These are phyloP conservation scores for Calephelis nemesis DNA, from an alignment of 1,140 invertebrate genomes.

Conservation along the genomic window DNA sequence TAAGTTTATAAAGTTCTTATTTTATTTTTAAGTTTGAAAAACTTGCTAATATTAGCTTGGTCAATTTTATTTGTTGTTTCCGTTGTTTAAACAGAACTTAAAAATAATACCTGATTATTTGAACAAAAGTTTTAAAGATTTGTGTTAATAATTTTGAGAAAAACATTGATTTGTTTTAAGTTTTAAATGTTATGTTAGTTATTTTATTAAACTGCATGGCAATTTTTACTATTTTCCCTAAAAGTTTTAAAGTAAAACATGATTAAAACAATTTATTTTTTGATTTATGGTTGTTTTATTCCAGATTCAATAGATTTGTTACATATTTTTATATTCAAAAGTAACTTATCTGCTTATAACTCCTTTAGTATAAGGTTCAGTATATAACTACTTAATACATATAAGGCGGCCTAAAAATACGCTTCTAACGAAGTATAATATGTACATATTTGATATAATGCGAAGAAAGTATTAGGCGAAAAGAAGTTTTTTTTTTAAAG, in stretches of 20 bases:
- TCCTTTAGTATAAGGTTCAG: too few species aligned
- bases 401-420: too few species aligned
- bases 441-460: conserved; percentile 26
- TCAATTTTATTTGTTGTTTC: conserved; percentile 16
- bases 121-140: conserved; percentile 1
- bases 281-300: too few species aligned
- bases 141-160: conserved; percentile 7
- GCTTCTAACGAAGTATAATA: conserved; percentile 29
- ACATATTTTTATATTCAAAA: too few species aligned
- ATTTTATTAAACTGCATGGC: too few species aligned
- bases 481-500: conserved; percentile 21
- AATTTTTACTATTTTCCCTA: too few species aligned
- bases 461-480: conserved; percentile 25
- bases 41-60: conserved; percentile 9
- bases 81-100: conserved; percentile 5
- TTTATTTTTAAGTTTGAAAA: conserved; percentile 17
- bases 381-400: too few species aligned
- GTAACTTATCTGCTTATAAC: too few species aligned
- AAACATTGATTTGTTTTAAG: conserved; percentile 8
- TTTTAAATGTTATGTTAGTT: too few species aligned
- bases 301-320: too few species aligned
- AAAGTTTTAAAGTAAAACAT: too few species aligned
- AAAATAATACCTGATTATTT: conserved; percentile 10
- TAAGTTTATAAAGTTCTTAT: conserved; percentile 16
- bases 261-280: too few species aligned